Evolutionary conservation across 2,888 invertebrate species (phyloP).

Genomic region (Stenolophus ochropezus): DNA sequence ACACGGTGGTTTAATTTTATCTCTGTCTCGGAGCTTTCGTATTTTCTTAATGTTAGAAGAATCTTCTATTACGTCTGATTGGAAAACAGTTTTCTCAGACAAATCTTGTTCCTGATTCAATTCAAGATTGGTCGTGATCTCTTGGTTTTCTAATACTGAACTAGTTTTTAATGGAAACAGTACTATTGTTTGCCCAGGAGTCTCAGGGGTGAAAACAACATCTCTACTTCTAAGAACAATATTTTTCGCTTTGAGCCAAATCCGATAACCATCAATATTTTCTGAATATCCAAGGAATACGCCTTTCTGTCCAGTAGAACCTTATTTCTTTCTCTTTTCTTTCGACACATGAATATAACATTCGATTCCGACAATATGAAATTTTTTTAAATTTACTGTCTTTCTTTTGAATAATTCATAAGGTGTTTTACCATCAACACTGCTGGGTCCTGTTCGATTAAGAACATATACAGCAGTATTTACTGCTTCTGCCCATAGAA

Average conservation of each 20-base stretch:
- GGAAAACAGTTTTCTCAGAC: background rate
- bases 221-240: constrained; percentile 37
- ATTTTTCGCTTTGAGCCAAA: constrained; percentile 41
- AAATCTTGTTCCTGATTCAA: too few relatives aligned
- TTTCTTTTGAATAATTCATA: constrained; percentile 61
- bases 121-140: too few relatives aligned
- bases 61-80: background rate
- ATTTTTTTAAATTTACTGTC: constrained; percentile 56
- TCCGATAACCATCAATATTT: constrained; percentile 53
- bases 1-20: background rate
- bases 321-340: constrained; percentile 59
- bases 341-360: constrained; percentile 63
- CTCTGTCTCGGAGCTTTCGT: background rate
- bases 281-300: too few relatives aligned
- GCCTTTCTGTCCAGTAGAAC: too few relatives aligned
- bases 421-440: constrained; percentile 58
- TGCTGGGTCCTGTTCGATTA: constrained; percentile 62
- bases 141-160: too few relatives aligned
- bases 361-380: constrained; percentile 62
- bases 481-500: constrained; percentile 64
- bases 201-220: constrained; percentile 52
- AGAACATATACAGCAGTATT: constrained; percentile 62
- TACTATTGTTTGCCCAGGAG: too few relatives aligned
- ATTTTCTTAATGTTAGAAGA: background rate
- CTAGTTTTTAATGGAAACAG: too few relatives aligned